Percentiles rank a stretch among this genome's conserved stretches.
These are phyloP conservation scores for Heliconius congener DNA, from an alignment of 1,140 invertebrate genomes.

Conservation along the genomic window DNA sequence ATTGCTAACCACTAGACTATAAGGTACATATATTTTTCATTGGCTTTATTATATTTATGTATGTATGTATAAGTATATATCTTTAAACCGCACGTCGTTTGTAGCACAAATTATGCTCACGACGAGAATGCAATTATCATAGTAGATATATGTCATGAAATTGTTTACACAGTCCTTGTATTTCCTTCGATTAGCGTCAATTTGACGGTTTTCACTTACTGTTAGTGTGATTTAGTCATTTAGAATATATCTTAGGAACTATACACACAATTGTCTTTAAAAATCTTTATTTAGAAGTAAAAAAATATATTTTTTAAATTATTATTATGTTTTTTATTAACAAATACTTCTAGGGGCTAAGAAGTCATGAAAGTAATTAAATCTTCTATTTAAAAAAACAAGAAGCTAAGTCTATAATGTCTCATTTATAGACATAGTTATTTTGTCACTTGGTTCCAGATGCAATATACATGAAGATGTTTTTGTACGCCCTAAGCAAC, in stretches of 20 bases:
- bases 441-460: neutral
- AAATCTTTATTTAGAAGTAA: no score
- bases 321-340: neutral
- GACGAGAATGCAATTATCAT: constrained; percentile 23
- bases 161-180: constrained; percentile 27
- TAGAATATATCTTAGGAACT: no score
- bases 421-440: neutral
- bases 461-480: neutral
- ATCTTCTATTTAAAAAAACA: no score
- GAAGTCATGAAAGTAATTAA: no score
- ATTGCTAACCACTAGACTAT: no score
- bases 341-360: neutral
- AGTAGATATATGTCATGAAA: constrained; percentile 21
- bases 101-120: constrained; percentile 14
- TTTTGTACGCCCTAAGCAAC: neutral
- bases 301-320: neutral
- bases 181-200: constrained; percentile 23
- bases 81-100: neutral
- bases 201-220: neutral
- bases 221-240: constrained; percentile 8
- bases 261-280: no score
- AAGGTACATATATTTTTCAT: neutral
- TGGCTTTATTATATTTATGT: neutral
- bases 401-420: neutral
- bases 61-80: neutral